Percentiles rank a stretch among this genome's conserved stretches.
These are phyloP conservation scores for Andinoacara biseriatus DNA, from an alignment of 2,113 vertebrate genomes.

Conservation along the genomic window DNA sequence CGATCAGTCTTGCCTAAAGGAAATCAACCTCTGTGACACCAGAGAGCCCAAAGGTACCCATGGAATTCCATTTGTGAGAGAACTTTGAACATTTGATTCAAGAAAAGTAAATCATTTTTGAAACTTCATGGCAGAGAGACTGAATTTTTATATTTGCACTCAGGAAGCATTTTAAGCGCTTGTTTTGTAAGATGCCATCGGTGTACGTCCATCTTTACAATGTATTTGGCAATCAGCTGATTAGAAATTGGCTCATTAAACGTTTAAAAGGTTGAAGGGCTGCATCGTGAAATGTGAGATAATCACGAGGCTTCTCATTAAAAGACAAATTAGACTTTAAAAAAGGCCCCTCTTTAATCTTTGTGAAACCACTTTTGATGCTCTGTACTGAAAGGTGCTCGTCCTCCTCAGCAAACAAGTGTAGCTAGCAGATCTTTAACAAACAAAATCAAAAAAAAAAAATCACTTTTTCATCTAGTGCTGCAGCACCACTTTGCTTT, in stretches of 20 bases:
- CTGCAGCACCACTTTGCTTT: slow-evolving; percentile 5
- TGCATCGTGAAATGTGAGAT: neutral
- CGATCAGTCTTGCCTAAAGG: neutral
- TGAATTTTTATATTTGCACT: neutral
- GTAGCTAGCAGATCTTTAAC: neutral
- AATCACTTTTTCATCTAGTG: neutral
- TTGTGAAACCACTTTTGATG: neutral
- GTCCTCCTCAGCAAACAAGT: neutral
- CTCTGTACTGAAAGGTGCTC: neutral
- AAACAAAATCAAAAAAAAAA: neutral
- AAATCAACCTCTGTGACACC: neutral
- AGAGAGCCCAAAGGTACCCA: neutral
- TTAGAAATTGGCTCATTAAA: neutral
- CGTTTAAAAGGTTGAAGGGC: neutral
- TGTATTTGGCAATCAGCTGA: neutral
- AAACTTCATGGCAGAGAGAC: neutral
- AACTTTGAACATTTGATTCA: neutral
- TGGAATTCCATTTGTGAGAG: neutral
- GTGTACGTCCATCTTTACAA: accelerated
- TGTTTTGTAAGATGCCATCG: neutral
- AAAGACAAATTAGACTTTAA: slow-evolving; percentile 4
- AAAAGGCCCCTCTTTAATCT: slow-evolving; percentile 36
- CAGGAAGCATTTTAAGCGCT: neutral
- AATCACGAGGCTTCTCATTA: slow-evolving; percentile 27
- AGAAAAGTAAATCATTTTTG: neutral